Evolutionary conservation across 2,888 invertebrate species (phyloP).

Genomic region (Acrobasis consociella): DNA sequence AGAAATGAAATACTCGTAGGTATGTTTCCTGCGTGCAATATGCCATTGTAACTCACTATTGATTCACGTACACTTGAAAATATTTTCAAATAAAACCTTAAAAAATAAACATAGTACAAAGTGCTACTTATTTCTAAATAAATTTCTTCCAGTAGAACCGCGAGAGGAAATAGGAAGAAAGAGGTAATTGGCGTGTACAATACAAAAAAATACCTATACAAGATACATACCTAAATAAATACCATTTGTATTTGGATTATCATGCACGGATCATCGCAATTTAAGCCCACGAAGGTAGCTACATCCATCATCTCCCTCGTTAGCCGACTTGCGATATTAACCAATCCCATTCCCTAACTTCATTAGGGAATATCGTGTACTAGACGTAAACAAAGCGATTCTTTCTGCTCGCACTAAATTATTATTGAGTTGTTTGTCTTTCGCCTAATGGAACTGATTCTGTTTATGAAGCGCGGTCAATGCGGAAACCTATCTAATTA

Average conservation of each 20-base stretch:
- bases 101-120: no score
- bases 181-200: no score
- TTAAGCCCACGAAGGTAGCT: neutral
- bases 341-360: constrained; percentile 11
- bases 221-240: no score
- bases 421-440: constrained; percentile 45
- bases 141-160: no score
- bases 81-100: no score
- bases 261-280: constrained; percentile 6
- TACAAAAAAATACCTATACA: no score
- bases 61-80: no score
- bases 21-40: neutral
- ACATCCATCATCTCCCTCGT: constrained; percentile 19
- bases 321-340: neutral
- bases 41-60: neutral
- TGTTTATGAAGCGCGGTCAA: constrained; percentile 1
- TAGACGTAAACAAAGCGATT: constrained; percentile 34
- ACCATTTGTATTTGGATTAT: constrained; percentile 1
- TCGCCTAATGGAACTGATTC: constrained; percentile 35
- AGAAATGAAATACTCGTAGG: no score
- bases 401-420: constrained; percentile 37
- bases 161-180: no score
- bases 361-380: constrained; percentile 16
- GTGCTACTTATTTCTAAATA: no score
- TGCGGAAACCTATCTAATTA: neutral